Conservation (phyloP, 2,797 vertebrate genomes). For the Micrastur ruficollis region DNA sequence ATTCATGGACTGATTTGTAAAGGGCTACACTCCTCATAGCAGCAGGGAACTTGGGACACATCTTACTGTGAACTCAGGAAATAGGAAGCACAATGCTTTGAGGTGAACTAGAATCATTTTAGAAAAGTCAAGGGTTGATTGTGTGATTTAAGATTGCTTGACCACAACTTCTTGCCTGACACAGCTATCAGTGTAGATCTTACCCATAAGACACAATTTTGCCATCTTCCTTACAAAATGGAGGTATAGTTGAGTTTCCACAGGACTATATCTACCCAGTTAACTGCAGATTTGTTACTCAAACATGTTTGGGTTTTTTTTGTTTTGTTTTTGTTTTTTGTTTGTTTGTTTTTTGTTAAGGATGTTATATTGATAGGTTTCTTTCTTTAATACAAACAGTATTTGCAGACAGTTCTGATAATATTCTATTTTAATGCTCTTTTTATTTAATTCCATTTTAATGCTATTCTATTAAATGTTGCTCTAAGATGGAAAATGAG, state of each 20-base stretch:
- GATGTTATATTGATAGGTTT: background rate
- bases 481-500: background rate
- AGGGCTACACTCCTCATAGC: background rate
- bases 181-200: background rate
- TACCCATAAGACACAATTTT: background rate
- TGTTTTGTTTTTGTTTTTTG: too few relatives aligned
- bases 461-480: background rate
- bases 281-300: background rate
- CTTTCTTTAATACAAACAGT: background rate
- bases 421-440: background rate
- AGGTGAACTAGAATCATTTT: background rate
- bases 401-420: background rate
- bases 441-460: background rate
- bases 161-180: background rate
- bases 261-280: background rate
- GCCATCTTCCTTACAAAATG: background rate
- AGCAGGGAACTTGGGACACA: background rate
- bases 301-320: background rate
- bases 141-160: background rate
- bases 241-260: background rate
- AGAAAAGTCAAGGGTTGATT: background rate
- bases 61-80: background rate
- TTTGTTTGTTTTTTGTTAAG: background rate
- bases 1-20: background rate
- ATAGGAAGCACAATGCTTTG: background rate